Base-by-base conservation (phyloP, 2,113 vertebrate species). In the Chaetorhynchus papuensis region DNA sequence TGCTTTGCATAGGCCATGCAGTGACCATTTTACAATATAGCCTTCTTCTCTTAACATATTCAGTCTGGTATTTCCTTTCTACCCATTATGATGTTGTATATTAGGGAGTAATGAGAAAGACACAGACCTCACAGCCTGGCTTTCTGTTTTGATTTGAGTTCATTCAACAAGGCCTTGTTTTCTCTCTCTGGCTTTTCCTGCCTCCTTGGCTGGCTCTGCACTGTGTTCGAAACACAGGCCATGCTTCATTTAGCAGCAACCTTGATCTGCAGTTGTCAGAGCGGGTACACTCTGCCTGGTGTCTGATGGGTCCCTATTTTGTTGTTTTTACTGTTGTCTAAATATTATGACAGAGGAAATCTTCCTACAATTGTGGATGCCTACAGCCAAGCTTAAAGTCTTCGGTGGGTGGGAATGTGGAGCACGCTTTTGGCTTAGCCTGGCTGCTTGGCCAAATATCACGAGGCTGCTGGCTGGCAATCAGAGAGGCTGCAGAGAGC, bases 171-270 rank as follows among this genome's bases (percentile, higher is more conserved):
- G 33, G 30, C 68, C 61, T 89, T 71, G 17, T 87, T 85, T 89
- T 93, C 61, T 85, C 59, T 71, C n/a, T 2, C 1, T 61, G 54
- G 6, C 56, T 71, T 91, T 83, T 65, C 37, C 53, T 83, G 50
- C 21, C 64, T 72, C 60, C 72, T 42, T 59, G 59, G 39, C 45
- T 26, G 57, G 22, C 45, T 92, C 54, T 64, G 54, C 37, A 18
- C 39, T 0, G 0, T 0, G 0, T 76, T 91, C 0, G 0, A 60
- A 91, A 30, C 49, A 54, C 4, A 60, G 44, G 37, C 41, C 44
- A 52, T 4, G 57, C 79, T 45, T 92, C 75, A 57, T 69, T 95
- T 83, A 86, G 54, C 89, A 66, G 11, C 0, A 12, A 45, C 54
- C 68, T 80, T 93, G 83, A 80, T 71, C 63, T 72, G 39, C 28